Base-by-base conservation (phyloP, 2,888 invertebrate genomes). In the Cactoblastis cactorum region DNA sequence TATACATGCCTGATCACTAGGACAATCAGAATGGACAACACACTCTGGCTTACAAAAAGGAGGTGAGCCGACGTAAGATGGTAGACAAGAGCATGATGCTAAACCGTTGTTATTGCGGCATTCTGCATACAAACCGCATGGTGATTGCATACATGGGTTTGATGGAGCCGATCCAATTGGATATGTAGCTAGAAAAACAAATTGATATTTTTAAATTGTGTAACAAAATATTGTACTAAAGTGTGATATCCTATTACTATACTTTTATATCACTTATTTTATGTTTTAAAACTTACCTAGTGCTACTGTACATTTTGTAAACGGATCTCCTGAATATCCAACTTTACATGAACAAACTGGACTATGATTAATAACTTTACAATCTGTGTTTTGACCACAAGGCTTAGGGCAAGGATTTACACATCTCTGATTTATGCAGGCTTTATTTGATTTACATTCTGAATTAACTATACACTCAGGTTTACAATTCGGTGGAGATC, bases 71-170 rank as follows among this genome's bases (percentile, higher is more conserved):
- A 91, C 81, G 61, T 93, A 93, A 45, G 90, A 85, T 3, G 92
- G 88, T 51, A 93, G 80, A 73, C 95, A 95, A 9, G 94, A 93
- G 73, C 95, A 95, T 12, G 94, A 92, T 0, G 93, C 91, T 72
- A 94, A 90, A 28, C 90, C 91, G 65, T 95, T 94, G 37, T 92
- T 88, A 73, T 94, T 94, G 46, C 92, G 91, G 70, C 96, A 96
- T 69, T 94, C 93, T 4, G 95, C 92, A 72, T 94, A 94, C 2
- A 88, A 69, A 15, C 95, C 95, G 74, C 95, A 96, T 11, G 93
- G 92, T 3, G 94, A 93, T 47, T 95, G 95, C 55, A 91, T 78
- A 69, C 96, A 96, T 1, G 95, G 95, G 65, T 94, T 78, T 14
- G 80, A 67, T 46, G 90, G 86, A 51, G 79, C 83, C n/a, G 71